Conservation (phyloP, 1,140 invertebrate species). For the Neodiprion lecontei region DNA sequence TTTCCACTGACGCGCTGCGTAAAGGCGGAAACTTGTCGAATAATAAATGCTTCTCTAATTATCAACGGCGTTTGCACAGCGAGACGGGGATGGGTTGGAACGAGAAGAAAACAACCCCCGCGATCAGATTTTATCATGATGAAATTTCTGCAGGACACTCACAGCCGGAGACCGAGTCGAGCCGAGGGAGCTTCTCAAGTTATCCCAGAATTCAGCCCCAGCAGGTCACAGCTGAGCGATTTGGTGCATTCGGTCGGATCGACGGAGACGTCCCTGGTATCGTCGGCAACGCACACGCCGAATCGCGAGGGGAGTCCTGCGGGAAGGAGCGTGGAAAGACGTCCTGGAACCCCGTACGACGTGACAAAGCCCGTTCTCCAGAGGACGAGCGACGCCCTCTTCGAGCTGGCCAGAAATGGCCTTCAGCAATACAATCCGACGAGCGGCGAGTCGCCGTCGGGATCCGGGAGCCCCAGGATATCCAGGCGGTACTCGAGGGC, state of each 20-base stretch:
- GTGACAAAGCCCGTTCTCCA: slow-evolving; percentile 9
- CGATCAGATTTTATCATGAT: neutral
- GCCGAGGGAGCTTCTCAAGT: slow-evolving; percentile 13
- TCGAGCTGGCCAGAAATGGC: slow-evolving; percentile 43
- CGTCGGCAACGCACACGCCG: slow-evolving; percentile 32
- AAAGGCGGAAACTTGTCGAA: too few relatives aligned
- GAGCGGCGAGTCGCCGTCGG: neutral
- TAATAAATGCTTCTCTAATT: too few relatives aligned
- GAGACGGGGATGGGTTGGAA: too few relatives aligned
- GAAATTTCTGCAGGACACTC: slow-evolving; percentile 22
- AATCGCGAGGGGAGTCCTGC: slow-evolving; percentile 11
- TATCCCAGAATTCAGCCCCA: slow-evolving; percentile 28
- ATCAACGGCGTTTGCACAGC: too few relatives aligned
- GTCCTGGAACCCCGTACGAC: neutral
- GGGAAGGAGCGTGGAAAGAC: slow-evolving; percentile 6
- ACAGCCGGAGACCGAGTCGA: slow-evolving; percentile 28
- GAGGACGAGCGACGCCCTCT: slow-evolving; percentile 29
- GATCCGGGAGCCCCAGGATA: slow-evolving; percentile 29
- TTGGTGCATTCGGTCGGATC: slow-evolving; percentile 34
- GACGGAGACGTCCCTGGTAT: slow-evolving; percentile 30
- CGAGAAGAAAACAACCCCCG: too few relatives aligned
- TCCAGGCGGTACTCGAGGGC: slow-evolving; percentile 33
- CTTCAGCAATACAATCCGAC: slow-evolving; percentile 15
- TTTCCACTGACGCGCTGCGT: neutral
- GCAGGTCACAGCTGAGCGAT: slow-evolving; percentile 38